Percentiles rank a stretch among this genome's conserved stretches.
Conservation (phyloP, 2,888 invertebrate species). For the Micropterix aruncella region DNA sequence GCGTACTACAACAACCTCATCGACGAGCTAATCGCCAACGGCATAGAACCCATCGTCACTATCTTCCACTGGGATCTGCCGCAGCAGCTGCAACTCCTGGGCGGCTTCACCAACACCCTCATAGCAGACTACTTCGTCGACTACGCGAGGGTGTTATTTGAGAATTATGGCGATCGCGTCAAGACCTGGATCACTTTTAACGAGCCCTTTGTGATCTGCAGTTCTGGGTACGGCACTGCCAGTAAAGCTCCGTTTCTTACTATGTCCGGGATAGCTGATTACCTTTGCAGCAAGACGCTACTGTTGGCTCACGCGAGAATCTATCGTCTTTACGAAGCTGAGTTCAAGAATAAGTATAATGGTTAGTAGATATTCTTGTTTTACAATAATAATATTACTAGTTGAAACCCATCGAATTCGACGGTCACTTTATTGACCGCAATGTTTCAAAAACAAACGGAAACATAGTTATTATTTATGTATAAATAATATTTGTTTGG, state of each 20-base stretch:
- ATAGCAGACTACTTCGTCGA: conserved; percentile 34
- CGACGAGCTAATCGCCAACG: conserved; percentile 36
- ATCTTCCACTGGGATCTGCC: conserved; percentile 43
- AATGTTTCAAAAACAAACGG: no score
- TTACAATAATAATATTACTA: conserved; percentile 27
- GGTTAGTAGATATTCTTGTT: conserved; percentile 15
- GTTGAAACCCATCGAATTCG: no score
- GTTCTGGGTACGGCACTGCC: conserved; percentile 19
- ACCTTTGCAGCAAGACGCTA: conserved; percentile 41
- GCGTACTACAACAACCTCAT: conserved; percentile 51
- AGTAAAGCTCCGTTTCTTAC: conserved; percentile 24
- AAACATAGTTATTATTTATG: no score
- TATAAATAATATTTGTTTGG: no score
- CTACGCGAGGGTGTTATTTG: conserved; percentile 31
- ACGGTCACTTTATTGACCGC: no score
- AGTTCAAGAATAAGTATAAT: conserved; percentile 25
- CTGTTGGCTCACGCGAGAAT: conserved; percentile 43
- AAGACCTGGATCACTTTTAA: conserved; percentile 48
- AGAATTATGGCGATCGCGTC: conserved; percentile 34
- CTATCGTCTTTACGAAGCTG: conserved; percentile 30
- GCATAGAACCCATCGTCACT: conserved; percentile 40
- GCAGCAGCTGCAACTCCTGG: conserved; percentile 30
- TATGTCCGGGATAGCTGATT: conserved; percentile 29
- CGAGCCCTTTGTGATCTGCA: conserved; percentile 31
- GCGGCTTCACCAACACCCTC: conserved; percentile 38